phyloP scores from a whole-genome alignment of 2,113 vertebrate species.

The Oxygymnocypris stewartii region DNA sequence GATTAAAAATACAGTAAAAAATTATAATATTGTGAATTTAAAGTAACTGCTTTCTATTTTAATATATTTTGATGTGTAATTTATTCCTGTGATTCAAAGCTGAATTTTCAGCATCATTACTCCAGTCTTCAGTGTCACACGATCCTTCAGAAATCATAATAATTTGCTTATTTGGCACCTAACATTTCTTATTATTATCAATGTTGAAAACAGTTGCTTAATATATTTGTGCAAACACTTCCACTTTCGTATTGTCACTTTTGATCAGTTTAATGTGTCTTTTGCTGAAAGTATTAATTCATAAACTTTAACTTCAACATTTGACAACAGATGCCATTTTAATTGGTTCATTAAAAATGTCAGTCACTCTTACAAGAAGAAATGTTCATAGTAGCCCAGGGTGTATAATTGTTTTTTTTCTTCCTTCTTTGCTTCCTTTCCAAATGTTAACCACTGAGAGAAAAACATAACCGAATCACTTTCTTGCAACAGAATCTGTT shows the following conservation, averaged over 20 bases:
- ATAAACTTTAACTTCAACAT: not conserved
- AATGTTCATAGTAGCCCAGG: not conserved
- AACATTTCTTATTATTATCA: not conserved
- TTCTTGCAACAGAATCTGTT: not conserved
- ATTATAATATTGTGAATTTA: not conserved
- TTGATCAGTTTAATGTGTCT: not conserved
- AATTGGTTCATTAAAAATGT: not conserved
- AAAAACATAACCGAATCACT: not conserved
- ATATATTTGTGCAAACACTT: not conserved
- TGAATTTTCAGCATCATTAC: not conserved
- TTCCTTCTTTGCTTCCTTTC: not conserved
- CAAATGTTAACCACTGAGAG: not conserved
- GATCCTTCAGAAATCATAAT: slow-evolving; percentile 1
- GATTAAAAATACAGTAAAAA: not conserved
- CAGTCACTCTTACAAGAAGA: not conserved
- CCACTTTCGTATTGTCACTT: not conserved
- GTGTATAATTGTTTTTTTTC: not conserved
- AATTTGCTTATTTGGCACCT: not conserved
- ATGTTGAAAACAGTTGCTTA: not conserved
- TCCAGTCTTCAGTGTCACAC: not conserved
- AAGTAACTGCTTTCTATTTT: not conserved
- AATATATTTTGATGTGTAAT: not conserved
- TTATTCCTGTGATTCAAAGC: not conserved
- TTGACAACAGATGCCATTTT: not conserved
- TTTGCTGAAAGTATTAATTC: not conserved